Base-by-base conservation (phyloP, 2,113 vertebrate species). In the Cisticola juncidis region DNA sequence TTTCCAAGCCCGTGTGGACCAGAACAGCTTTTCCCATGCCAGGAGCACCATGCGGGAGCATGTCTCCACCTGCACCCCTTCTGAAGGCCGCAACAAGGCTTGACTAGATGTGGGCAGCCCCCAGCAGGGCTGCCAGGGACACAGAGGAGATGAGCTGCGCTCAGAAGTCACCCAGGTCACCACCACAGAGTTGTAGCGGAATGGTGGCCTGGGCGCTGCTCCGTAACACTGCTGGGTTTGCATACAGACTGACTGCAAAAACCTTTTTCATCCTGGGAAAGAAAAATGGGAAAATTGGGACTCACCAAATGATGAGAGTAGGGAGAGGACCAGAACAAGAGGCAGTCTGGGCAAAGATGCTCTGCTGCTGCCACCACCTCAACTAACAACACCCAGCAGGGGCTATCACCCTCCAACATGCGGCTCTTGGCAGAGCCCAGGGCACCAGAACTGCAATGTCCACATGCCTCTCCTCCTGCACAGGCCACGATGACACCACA, bases 141-240 rank as follows among this genome's bases (percentile, higher is more conserved):
- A 36, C 2, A 47, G 77, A 14, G 96, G 94, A 53, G 97, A 98
- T 3, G 98, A 98, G 47, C 88, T 98, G 81, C 98, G 96, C 51
- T 98, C 98, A 0, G 99, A 99, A 83, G 97, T 98, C n/a, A 98
- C 99, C 21, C 98, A 98, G 95, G 98, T 98, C 95, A 98, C 98
- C 70, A 98, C 98, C 68, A 98, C 94, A 0, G 97, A 98, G 91
- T 71, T 98, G 81, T 98, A 97, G 97, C 90, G 17, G 62, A 17
- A 25, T 1, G 31, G 50, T 12, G 57, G 42, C 83, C 69, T 0
- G 4, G 36, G 45, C 0, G 6, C 51, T 20, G 42, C 53, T 36
- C 0, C 0, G 6, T 19, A 4, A 22, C 5, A 1, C 40, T 11
- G 9, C 40, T 60, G 66, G 33, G n/a, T 13, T 69, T 51, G 25